Conservation (phyloP, 1,140 invertebrate species). For the Geopemphigus sp. region DNA sequence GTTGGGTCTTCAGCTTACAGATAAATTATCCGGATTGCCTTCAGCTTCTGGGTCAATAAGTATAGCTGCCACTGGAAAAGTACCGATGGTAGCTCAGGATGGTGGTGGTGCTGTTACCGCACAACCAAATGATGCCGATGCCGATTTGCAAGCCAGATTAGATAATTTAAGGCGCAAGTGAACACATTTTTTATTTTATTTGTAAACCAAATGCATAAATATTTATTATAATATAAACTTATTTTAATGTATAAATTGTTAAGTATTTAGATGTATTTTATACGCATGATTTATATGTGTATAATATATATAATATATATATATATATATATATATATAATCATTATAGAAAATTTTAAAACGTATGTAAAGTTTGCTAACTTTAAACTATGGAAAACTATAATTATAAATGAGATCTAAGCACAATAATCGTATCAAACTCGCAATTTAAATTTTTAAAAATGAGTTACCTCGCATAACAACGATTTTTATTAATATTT, state of each 20-base stretch:
- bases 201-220: not conserved
- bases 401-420: slow-evolving; percentile 32
- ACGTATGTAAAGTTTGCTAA: slow-evolving; percentile 36
- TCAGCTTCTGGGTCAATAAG: slow-evolving; percentile 64
- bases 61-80: slow-evolving; percentile 59
- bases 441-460: slow-evolving; percentile 6
- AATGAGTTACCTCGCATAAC: not conserved
- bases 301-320: slow-evolving; percentile 4
- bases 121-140: slow-evolving; percentile 77
- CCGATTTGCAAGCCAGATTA: slow-evolving; percentile 89
- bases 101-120: slow-evolving; percentile 56
- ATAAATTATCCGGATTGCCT: slow-evolving; percentile 84
- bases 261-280: slow-evolving; percentile 27
- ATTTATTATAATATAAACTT: slow-evolving; percentile 11
- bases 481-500: slow-evolving; percentile 6
- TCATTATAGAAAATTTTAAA: slow-evolving; percentile 9
- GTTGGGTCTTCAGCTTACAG: slow-evolving; percentile 88
- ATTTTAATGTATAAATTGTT: slow-evolving; percentile 40
- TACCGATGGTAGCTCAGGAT: slow-evolving; percentile 59
- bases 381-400: slow-evolving; percentile 15
- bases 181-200: slow-evolving; percentile 53
- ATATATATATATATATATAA: slow-evolving; percentile 10
- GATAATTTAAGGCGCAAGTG: slow-evolving; percentile 91
- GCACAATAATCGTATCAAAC: slow-evolving; percentile 2
- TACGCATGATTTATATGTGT: slow-evolving; percentile 10